Evolutionary conservation across 1,140 invertebrate species (phyloP), one percentile per base, ranked within the genome.

Genomic region (Nasonia giraulti): DNA sequence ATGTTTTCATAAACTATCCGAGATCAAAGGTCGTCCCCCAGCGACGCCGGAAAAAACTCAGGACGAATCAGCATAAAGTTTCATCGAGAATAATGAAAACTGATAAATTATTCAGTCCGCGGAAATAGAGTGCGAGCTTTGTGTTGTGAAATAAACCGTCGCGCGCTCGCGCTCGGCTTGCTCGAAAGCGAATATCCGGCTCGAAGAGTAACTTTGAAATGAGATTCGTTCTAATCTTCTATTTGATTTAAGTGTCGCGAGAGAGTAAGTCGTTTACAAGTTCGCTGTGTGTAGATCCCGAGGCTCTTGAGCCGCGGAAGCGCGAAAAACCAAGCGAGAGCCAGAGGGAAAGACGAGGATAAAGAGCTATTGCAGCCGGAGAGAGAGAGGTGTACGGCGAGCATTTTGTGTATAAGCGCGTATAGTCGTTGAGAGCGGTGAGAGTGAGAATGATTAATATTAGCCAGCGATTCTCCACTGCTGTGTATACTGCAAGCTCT

Each of bases 141-240:
- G 76, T 80, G 68, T 80, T 66, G 44, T 68, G 47, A 69, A 83
- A 86, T 86, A 86, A 83, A 86, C 77, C 55, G 5, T 44, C 55
- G 14, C 40, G 33, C 5, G 2, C 33, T 44, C 55, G 14, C 23
- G 33, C 5, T 37, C 33, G 33, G 3, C 33, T 37, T 44, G 40
- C 40, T 1, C 6, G 55, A 62, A 31, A 66, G 4, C 40, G 2
- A 55, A 23, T 31, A 11, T 31, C 68, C 74, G 71, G 12, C 68
- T n/a, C n/a, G 37, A 86, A 55, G 82, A 86, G 80, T 78, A 87
- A 89, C 87, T 89, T 88, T 86, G 82, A 85, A 87, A 87, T 86
- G 87, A 88, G 87, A 89, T 88, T 89, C 87, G 75, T 89, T 86
- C 87, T 87, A 87, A 87, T 89, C 88, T 89, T 89, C 87, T 86